These are phyloP conservation scores for Lepus americanus DNA, from an alignment of 2,113 vertebrate species.

Conservation along the genomic window DNA sequence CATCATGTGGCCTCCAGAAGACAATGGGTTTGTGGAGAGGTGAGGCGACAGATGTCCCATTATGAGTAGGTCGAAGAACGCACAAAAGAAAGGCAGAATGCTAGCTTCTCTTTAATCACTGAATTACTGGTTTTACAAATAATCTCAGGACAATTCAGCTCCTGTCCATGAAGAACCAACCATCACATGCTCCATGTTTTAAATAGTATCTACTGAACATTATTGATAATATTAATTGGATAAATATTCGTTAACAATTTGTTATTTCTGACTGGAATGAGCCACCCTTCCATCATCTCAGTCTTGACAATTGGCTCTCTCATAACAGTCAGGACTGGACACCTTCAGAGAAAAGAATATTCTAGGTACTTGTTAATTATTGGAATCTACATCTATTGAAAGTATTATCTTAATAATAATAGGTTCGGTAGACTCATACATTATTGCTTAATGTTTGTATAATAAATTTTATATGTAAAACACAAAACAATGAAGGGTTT, in stretches of 20 bases:
- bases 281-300: not conserved
- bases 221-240: not conserved
- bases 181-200: too few relatives aligned
- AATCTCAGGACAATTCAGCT: too few relatives aligned
- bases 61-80: too few relatives aligned
- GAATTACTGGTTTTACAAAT: too few relatives aligned
- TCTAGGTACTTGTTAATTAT: not conserved
- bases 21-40: too few relatives aligned
- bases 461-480: conserved; percentile 63
- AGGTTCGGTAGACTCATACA: not conserved
- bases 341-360: not conserved
- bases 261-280: not conserved
- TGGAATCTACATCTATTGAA: not conserved
- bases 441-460: conserved; percentile 37
- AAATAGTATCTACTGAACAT: not conserved
- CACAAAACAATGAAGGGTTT: conserved; percentile 55
- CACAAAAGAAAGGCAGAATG: too few relatives aligned
- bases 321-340: not conserved
- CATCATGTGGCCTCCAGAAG: too few relatives aligned
- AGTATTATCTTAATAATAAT: not conserved
- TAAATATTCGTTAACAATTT: not conserved
- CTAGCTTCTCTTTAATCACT: too few relatives aligned
- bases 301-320: not conserved
- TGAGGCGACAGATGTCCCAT: too few relatives aligned
- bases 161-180: too few relatives aligned